Conservation (phyloP, 1,140 invertebrate species). For the Gryllus bimaculatus region DNA sequence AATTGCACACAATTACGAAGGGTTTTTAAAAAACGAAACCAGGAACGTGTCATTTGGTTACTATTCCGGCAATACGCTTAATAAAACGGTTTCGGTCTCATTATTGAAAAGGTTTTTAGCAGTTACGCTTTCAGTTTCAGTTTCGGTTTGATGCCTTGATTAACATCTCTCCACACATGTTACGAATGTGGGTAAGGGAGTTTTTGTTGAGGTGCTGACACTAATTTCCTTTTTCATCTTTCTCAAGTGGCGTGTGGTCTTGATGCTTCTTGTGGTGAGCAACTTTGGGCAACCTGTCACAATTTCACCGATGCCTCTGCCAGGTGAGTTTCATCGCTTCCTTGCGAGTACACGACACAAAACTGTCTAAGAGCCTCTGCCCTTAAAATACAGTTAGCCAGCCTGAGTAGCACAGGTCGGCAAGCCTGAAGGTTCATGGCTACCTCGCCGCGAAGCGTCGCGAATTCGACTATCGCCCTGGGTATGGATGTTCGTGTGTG, state of each 20-base stretch:
- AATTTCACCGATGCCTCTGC: neutral
- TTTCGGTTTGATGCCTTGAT: neutral
- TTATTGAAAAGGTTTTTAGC: neutral
- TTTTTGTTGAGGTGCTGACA: neutral
- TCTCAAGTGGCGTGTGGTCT: neutral
- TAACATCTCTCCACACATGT: neutral
- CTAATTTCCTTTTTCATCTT: neutral
- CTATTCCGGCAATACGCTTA: neutral
- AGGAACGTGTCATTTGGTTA: neutral
- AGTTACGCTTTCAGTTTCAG: neutral
- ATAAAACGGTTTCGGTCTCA: neutral
- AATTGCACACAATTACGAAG: too few species aligned
- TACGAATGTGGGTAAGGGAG: neutral
- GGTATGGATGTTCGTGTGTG: too few species aligned
- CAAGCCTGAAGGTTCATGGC: too few species aligned
- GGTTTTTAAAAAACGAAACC: too few species aligned
- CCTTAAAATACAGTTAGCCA: too few species aligned
- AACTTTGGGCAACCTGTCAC: neutral
- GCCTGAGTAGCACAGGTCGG: too few species aligned
- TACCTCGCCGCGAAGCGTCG: too few species aligned
- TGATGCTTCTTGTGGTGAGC: neutral
- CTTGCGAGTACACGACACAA: too few species aligned
- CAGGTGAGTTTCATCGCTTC: neutral
- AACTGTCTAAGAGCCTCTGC: too few species aligned
- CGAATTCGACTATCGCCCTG: too few species aligned